phyloP scores from a whole-genome alignment of 2,888 invertebrate genomes.

The Diaperis boleti region DNA sequence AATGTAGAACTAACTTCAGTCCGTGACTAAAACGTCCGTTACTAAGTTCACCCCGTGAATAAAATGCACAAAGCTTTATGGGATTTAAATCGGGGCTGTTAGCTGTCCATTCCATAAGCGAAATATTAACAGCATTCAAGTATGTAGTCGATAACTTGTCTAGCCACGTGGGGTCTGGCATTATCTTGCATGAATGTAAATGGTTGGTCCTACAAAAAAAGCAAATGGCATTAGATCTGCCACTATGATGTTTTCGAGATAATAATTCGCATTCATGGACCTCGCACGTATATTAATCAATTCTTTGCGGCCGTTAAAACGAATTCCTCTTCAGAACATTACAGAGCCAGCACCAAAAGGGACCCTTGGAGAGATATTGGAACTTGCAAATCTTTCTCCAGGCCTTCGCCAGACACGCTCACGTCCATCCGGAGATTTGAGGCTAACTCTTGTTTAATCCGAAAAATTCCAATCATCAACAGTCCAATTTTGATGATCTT shows the following conservation, averaged over 20 bases:
- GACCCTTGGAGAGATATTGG: slow-evolving; percentile 3
- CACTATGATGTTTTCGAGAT: slow-evolving; percentile 3
- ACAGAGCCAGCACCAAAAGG: neutral
- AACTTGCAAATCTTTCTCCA: slow-evolving; percentile 1
- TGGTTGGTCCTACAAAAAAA: neutral
- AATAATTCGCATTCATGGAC: slow-evolving; percentile 3
- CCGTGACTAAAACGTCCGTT: too few relatives aligned
- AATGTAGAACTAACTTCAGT: too few relatives aligned
- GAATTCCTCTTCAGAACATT: neutral
- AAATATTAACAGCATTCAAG: too few relatives aligned
- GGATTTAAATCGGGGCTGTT: too few relatives aligned
- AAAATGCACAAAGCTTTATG: too few relatives aligned
- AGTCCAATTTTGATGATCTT: slow-evolving; percentile 1
- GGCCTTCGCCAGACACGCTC: slow-evolving; percentile 1
- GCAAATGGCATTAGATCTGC: neutral
- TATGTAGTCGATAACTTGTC: too few relatives aligned
- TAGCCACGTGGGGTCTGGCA: too few relatives aligned
- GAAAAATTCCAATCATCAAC: slow-evolving; percentile 8
- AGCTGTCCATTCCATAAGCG: too few relatives aligned
- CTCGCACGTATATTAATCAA: neutral
- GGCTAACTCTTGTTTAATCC: slow-evolving; percentile 1
- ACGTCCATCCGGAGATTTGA: slow-evolving; percentile 5
- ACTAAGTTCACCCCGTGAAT: too few relatives aligned
- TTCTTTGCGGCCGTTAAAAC: slow-evolving; percentile 2
- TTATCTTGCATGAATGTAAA: too few relatives aligned